Evolutionary conservation across 2,797 vertebrate genomes (phyloP).

Genomic region (Lacerta bilineata): DNA sequence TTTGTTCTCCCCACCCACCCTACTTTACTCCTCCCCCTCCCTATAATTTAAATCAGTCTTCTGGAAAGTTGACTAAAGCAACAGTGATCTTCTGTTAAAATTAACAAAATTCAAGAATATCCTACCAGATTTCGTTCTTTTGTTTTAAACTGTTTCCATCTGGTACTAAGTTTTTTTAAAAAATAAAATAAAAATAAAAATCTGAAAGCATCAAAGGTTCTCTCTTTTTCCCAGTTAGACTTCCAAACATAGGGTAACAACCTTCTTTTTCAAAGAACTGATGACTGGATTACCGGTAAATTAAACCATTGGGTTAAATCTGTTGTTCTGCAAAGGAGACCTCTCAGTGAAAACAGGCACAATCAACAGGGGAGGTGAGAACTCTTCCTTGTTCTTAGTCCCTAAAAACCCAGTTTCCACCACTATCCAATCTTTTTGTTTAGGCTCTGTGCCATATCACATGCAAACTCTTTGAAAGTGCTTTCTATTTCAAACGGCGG

Average conservation of each 20-base stretch:
- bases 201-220: slow-evolving; percentile 58
- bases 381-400: background rate
- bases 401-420: background rate
- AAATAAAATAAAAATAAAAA: slow-evolving; percentile 47
- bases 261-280: slow-evolving; percentile 61
- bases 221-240: slow-evolving; percentile 73
- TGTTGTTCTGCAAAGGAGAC: background rate
- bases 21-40: slow-evolving; percentile 37
- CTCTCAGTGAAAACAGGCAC: background rate
- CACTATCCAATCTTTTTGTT: background rate
- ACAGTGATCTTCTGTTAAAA: slow-evolving; percentile 76
- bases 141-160: slow-evolving; percentile 83
- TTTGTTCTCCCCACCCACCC: slow-evolving; percentile 56
- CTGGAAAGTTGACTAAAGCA: slow-evolving; percentile 78
- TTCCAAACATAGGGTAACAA: slow-evolving; percentile 76
- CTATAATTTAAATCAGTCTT: slow-evolving; percentile 82
- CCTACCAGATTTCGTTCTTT: slow-evolving; percentile 81
- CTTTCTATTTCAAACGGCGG: background rate
- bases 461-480: background rate
- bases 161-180: slow-evolving; percentile 70
- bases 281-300: slow-evolving; percentile 71
- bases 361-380: background rate
- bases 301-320: slow-evolving; percentile 67
- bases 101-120: slow-evolving; percentile 80
- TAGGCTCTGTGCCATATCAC: background rate